Percentiles rank a stretch among this genome's conserved stretches.
phyloP scores from a whole-genome alignment of 2,113 vertebrate species.

The Ellobius talpinus region DNA sequence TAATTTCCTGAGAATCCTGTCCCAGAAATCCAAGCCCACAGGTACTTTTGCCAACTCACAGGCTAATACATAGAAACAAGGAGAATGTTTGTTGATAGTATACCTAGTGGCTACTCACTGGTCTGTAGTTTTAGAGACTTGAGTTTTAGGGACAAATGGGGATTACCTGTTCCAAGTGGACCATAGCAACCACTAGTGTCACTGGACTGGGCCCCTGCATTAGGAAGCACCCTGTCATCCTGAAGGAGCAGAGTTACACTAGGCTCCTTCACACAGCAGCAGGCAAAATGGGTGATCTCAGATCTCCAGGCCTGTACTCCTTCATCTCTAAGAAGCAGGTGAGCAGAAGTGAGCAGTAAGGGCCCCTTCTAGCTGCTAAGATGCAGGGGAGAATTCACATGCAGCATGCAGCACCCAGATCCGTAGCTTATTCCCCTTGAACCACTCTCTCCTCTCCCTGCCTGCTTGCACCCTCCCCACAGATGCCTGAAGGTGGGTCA shows the following conservation, averaged over 20 bases:
- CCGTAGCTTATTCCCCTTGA: constrained; percentile 41
- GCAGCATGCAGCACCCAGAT: not conserved
- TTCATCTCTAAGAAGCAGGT: not conserved
- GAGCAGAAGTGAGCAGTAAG: not conserved
- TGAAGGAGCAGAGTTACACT: not conserved
- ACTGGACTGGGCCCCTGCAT: not conserved
- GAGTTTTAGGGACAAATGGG: not conserved
- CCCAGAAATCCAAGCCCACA: constrained; percentile 68
- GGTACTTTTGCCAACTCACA: constrained; percentile 47
- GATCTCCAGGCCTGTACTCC: not conserved
- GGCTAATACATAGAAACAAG: constrained; percentile 46
- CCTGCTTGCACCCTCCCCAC: not conserved
- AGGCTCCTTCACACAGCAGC: not conserved
- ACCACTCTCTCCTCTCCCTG: not conserved
- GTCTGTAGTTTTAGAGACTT: not conserved
- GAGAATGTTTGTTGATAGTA: not conserved
- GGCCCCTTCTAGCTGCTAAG: not conserved
- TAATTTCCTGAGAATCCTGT: constrained; percentile 53
- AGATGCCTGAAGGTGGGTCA: constrained; percentile 65
- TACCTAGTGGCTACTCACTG: not conserved
- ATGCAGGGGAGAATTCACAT: not conserved
- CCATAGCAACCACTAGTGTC: not conserved
- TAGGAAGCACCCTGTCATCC: not conserved
- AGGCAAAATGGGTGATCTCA: not conserved
- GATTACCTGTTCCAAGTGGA: not conserved